Base-by-base conservation (phyloP, 2,113 vertebrate genomes). In the Plecturocebus donacophilus region DNA sequence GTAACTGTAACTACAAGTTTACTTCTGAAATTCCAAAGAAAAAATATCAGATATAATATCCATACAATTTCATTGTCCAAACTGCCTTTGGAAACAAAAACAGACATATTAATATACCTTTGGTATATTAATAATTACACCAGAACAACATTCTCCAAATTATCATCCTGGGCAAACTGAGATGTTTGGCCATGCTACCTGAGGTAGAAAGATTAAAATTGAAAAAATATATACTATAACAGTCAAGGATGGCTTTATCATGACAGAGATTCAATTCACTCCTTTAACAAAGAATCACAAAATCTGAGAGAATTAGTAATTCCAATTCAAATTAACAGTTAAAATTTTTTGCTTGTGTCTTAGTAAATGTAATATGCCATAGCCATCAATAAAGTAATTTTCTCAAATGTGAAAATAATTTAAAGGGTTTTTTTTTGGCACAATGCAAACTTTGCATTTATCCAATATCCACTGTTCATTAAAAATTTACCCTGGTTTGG, bases 11-110 rank as follows among this genome's bases (percentile, higher is more conserved):
- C 42, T 68, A 45, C 11, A 30, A 27, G 23, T 86, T 90, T 86
- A 58, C 79, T 96, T 94, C 25, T 96, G 66, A 89, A 94, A 94
- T 85, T 92, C 21, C 35, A 94, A 85, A 58, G 40, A 38, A 68
- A 92, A 96, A 89, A 47, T 82, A 40, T 68, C 38, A 66, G 88
- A 86, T 61, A n/a, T 54, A 82, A 96, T 77, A 30, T 49, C 68
- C 30, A 38, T 32, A 58, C 54, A 96, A 58, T 70, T 20, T 35
- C 49, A 90, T 70, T 52, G 12, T 82, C n/a, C 30, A 35, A 90
- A 35, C 16, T 23, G 82, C 52, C 10, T 80, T 89, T n/a, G 35
- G 25, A 8, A 40, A 6, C 61, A 23, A 16, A 76, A 73, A n/a
- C 30, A 45, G 35, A 7, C 45, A 61, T 30, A 30, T 61, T 61